A percentile compares a stretch with the other conserved stretches of the same genome.
phyloP scores from a whole-genome alignment of 2,797 vertebrate genomes.

The Sebastes baramenuke region DNA sequence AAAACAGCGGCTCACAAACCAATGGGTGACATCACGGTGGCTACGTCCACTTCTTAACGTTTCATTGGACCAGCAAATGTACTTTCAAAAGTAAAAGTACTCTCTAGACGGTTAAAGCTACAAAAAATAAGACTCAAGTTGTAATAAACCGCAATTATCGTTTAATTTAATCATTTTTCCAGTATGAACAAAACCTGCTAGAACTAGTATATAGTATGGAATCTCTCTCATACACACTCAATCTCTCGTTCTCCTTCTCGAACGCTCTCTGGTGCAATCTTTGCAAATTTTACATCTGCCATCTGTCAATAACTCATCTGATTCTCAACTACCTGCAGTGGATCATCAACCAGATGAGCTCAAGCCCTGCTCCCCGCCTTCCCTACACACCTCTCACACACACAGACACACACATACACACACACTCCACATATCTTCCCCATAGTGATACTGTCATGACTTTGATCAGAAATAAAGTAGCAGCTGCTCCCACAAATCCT shows the following conservation, averaged over 20 bases:
- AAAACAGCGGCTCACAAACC: too few relatives aligned
- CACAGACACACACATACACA: not conserved
- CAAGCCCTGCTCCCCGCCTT: not conserved
- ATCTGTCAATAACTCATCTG: conserved; percentile 46
- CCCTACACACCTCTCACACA: not conserved
- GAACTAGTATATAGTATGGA: not conserved
- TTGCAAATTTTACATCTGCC: conserved; percentile 18
- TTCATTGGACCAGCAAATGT: not conserved
- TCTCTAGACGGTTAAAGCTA: not conserved
- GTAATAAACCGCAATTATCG: not conserved
- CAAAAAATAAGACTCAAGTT: not conserved
- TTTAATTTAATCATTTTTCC: not conserved
- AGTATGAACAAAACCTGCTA: not conserved
- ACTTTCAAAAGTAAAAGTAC: not conserved
- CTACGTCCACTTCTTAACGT: not conserved
- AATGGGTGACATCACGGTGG: too few relatives aligned
- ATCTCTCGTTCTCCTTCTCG: not conserved
- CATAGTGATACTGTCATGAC: conserved; percentile 64
- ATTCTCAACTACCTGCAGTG: conserved; percentile 62
- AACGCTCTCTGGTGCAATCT: not conserved
- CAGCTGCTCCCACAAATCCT: conserved; percentile 76
- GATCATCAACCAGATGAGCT: conserved; percentile 50
- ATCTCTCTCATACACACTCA: not conserved
- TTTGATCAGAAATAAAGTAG: conserved; percentile 79
- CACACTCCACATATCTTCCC: conserved; percentile 29